A percentile compares a stretch with the other conserved stretches of the same genome.
phyloP scores from a whole-genome alignment of 2,888 invertebrate genomes.

The Melinaea marsaeus region DNA sequence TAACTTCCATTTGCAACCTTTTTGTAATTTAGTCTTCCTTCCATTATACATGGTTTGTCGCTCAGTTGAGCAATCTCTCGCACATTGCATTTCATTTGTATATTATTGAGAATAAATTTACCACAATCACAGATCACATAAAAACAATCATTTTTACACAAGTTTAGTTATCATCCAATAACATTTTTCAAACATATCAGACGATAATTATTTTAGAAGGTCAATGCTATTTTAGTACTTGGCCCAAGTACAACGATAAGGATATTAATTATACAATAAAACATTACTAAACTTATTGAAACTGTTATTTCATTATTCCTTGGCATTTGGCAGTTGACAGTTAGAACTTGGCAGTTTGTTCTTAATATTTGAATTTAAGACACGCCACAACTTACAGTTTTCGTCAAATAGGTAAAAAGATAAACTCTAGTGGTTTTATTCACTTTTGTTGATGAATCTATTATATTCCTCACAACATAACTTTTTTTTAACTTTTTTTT shows the following conservation, averaged over 20 bases:
- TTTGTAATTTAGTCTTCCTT: slow-evolving; percentile 85
- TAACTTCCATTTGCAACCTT: slow-evolving; percentile 77
- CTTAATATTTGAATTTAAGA: not conserved
- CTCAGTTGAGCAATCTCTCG: slow-evolving; percentile 82
- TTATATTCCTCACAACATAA: too few species aligned
- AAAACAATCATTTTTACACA: slow-evolving; percentile 7
- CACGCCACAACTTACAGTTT: too few species aligned
- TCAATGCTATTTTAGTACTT: slow-evolving; percentile 15
- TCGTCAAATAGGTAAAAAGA: too few species aligned
- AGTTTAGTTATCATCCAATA: slow-evolving; percentile 4
- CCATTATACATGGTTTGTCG: slow-evolving; percentile 79
- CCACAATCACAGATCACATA: not conserved
- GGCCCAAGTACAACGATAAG: slow-evolving; percentile 7
- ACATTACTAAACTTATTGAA: slow-evolving; percentile 3
- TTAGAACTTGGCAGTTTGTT: not conserved
- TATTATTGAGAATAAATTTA: slow-evolving; percentile 1
- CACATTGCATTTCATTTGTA: slow-evolving; percentile 84
- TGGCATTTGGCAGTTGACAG: slow-evolving; percentile 7
- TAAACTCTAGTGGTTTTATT: too few species aligned
- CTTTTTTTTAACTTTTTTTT: too few species aligned
- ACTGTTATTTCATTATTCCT: slow-evolving; percentile 4
- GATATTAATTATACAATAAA: slow-evolving; percentile 2
- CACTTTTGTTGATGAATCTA: too few species aligned
- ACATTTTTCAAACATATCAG: not conserved
- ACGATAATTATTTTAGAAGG: not conserved